Percentiles rank a stretch among this genome's conserved stretches.
These are phyloP conservation scores for Dolichotis patagonum DNA, from an alignment of 2,113 vertebrate species.

Conservation along the genomic window DNA sequence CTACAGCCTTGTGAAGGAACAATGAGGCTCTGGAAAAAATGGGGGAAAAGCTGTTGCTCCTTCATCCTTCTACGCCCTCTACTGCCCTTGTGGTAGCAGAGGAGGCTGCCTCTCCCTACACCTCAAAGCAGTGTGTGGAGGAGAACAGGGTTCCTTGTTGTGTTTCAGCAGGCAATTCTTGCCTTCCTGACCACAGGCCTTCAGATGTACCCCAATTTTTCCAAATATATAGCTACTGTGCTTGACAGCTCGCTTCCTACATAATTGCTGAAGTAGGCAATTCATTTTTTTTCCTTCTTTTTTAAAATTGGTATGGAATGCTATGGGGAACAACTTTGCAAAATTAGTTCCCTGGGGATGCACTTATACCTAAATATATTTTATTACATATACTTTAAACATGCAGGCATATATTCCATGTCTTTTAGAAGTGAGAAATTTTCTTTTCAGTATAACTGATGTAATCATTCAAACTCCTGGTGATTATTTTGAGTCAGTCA, in stretches of 20 bases:
- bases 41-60: not conserved
- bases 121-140: not conserved
- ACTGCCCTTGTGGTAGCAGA: not conserved
- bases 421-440: not conserved
- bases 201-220: not conserved
- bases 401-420: not conserved
- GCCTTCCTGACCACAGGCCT: not conserved
- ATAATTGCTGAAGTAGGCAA: not conserved
- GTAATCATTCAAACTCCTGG: not conserved
- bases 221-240: not conserved
- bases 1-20: not conserved
- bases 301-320: not conserved
- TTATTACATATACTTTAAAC: not conserved
- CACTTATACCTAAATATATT: not conserved
- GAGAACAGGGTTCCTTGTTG: not conserved
- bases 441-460: not conserved
- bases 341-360: slow-evolving; percentile 21
- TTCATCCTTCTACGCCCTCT: not conserved
- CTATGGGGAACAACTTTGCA: not conserved
- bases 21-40: not conserved
- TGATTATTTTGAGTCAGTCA: not conserved
- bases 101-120: not conserved
- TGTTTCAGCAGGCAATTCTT: not conserved
- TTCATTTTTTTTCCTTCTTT: not conserved
- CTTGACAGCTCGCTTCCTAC: not conserved